phyloP scores from a whole-genome alignment of 1,140 invertebrate genomes.

The Penaeus vannamei region DNA sequence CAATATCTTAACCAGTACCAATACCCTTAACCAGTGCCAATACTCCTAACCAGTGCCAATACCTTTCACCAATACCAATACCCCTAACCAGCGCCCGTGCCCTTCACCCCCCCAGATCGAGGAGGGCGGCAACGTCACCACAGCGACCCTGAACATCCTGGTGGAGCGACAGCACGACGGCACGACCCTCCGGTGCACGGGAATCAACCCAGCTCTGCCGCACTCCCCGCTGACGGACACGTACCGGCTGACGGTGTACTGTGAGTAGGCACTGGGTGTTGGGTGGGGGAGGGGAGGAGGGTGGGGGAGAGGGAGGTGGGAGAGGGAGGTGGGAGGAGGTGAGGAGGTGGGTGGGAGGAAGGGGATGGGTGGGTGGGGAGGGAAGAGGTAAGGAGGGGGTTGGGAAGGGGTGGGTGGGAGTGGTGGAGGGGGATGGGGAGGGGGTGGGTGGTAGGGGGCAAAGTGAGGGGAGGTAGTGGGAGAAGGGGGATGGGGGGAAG shows the following conservation, averaged over 20 bases:
- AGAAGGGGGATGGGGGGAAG: no score
- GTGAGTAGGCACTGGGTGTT: conserved; percentile 18
- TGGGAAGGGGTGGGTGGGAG: no score
- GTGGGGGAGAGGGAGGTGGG: no score
- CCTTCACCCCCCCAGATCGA: conserved; percentile 27
- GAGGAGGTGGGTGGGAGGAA: neutral
- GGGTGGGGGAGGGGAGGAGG: neutral
- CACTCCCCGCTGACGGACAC: conserved; percentile 45
- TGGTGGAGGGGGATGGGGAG: no score
- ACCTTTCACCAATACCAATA: neutral
- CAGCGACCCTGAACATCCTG: conserved; percentile 42
- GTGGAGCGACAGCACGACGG: conserved; percentile 48
- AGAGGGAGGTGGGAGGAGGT: neutral
- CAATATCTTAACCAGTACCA: no score
- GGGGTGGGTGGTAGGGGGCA: no score
- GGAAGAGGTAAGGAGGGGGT: neutral
- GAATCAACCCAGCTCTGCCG: conserved; percentile 36
- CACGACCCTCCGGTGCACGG: conserved; percentile 30
- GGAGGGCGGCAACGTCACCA: conserved; percentile 48
- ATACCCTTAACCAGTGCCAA: no score
- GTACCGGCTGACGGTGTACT: conserved; percentile 28
- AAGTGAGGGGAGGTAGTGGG: no score
- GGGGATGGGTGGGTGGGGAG: neutral
- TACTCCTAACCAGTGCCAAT: neutral
- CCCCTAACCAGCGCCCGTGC: neutral